A percentile compares a stretch with the other conserved stretches of the same genome.
phyloP scores from a whole-genome alignment of 2,113 vertebrate genomes.

The Microcebus jonahi region DNA sequence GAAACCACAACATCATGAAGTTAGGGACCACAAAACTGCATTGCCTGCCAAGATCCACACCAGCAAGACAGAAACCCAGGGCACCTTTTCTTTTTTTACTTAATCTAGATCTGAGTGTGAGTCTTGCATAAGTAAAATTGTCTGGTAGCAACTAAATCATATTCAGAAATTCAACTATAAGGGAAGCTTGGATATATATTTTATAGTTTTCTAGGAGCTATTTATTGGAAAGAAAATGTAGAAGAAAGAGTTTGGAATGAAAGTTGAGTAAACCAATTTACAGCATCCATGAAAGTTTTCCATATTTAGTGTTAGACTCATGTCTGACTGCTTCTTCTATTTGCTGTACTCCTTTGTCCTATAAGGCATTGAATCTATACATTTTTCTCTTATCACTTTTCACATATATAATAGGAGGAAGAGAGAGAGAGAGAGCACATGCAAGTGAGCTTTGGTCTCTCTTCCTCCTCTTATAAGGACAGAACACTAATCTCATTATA shows the following conservation, averaged over 20 bases:
- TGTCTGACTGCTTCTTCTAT: neutral
- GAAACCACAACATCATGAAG: neutral
- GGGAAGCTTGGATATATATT: neutral
- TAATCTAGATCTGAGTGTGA: neutral
- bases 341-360: neutral
- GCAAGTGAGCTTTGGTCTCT: neutral
- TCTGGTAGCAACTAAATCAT: neutral
- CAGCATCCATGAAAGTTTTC: neutral
- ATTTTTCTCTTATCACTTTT: neutral
- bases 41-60: neutral
- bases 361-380: neutral
- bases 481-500: no score
- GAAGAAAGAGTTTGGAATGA: neutral
- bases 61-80: neutral
- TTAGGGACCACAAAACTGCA: rapidly evolving
- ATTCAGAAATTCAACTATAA: neutral
- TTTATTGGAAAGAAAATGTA: neutral
- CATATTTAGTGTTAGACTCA: neutral
- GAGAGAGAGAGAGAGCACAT: neutral
- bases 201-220: neutral
- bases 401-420: no score
- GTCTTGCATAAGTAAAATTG: neutral
- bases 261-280: neutral
- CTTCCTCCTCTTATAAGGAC: neutral
- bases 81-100: neutral